Conservation (phyloP, 2,113 vertebrate species). For the Zosterops hypoxanthus region DNA sequence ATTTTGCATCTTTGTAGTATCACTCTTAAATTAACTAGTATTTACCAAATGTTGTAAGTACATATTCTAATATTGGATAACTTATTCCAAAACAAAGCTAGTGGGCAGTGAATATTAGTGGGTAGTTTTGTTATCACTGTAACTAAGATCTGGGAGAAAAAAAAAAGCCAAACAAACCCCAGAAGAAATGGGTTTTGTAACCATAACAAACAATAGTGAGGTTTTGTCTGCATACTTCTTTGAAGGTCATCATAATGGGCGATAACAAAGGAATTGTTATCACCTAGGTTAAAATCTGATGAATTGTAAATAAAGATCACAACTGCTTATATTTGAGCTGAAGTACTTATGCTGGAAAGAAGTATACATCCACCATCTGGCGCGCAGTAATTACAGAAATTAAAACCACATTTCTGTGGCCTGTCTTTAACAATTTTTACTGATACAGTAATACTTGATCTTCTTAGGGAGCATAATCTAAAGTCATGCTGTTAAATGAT, state of each 20-base stretch:
- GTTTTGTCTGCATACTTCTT: background rate
- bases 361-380: constrained; percentile 21
- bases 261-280: constrained; percentile 23
- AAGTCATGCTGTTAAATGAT: constrained; percentile 33
- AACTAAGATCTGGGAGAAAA: background rate
- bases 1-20: background rate
- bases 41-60: background rate
- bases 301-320: constrained; percentile 64
- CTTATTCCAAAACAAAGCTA: constrained; percentile 42
- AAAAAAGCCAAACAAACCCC: background rate
- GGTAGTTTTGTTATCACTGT: background rate
- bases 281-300: constrained; percentile 31
- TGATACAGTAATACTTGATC: constrained; percentile 58
- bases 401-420: constrained; percentile 24
- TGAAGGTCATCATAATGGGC: background rate
- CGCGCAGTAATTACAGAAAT: constrained; percentile 49
- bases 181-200: background rate
- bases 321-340: constrained; percentile 38
- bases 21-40: background rate
- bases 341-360: constrained; percentile 13
- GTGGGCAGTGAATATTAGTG: constrained; percentile 5
- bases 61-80: constrained; percentile 4
- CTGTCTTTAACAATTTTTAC: constrained; percentile 59
- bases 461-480: constrained; percentile 54
- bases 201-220: background rate